These are phyloP conservation scores for Ectropis grisescens DNA, from an alignment of 1,140 invertebrate species.

Conservation along the genomic window DNA sequence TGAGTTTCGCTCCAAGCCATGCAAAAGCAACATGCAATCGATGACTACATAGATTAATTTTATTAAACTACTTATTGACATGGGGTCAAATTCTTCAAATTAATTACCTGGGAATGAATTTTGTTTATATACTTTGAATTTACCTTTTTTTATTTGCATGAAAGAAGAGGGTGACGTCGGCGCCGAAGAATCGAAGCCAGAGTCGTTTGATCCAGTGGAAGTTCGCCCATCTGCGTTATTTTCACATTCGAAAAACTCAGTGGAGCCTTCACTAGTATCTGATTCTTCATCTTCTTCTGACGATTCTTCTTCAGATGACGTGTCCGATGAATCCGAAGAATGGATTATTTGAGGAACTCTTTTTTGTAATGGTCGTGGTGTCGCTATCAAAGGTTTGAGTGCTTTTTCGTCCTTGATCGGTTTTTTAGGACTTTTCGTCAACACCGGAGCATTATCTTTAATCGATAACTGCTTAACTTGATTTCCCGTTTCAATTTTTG, in stretches of 20 bases:
- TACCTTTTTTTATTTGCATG: conserved; percentile 64
- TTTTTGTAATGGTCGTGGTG: conserved; percentile 72
- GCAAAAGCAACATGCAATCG: conserved; percentile 35
- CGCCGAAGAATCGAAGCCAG: conserved; percentile 72
- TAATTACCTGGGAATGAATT: too few species aligned
- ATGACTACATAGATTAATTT: too few species aligned
- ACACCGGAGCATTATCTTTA: too few species aligned
- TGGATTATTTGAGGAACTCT: conserved; percentile 47
- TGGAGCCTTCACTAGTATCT: conserved; percentile 41
- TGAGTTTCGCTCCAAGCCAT: conserved; percentile 29
- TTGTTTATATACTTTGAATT: too few species aligned
- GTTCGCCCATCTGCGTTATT: conserved; percentile 64
- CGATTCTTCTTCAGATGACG: conserved; percentile 42
- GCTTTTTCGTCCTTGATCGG: conserved; percentile 70
- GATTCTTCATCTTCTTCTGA: conserved; percentile 47
- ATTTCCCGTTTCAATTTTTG: conserved; percentile 1
- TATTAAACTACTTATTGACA: too few species aligned
- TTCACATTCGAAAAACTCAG: conserved; percentile 63
- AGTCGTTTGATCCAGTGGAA: conserved; percentile 73
- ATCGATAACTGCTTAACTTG: too few species aligned
- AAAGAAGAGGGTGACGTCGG: conserved; percentile 64
- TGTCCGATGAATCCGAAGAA: conserved; percentile 53
- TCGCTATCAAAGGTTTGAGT: conserved; percentile 68
- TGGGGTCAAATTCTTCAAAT: too few species aligned
- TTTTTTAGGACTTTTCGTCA: conserved; percentile 23